Evolutionary conservation across 1,140 invertebrate species (phyloP), one percentile per base, ranked within the genome.

Genomic region (Stenopsyche tienmushanensis): DNA sequence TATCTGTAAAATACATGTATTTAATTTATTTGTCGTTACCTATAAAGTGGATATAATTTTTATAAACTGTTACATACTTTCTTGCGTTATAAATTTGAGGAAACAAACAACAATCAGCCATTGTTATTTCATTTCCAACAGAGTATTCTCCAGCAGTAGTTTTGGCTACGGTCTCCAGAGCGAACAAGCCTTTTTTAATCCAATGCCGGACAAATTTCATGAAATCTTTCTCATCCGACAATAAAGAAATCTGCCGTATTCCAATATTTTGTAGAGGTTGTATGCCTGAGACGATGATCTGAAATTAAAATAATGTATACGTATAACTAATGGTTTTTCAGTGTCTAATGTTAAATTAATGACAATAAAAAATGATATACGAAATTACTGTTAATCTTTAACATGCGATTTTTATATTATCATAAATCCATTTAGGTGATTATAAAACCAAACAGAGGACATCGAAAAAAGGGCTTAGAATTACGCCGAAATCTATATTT

Each of bases 181-280:
- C 89, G 82, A 81, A 85, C 72, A 97, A 89, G 57, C 95, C 90
- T 70, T 89, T 86, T 21, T 86, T 87, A 42, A 96, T 94, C 83
- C 90, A 95, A 78, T 92, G 89, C 71, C 91, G 86, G 21, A 88
- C 90, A 86, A 94, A 97, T 78, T 89, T 90, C 70, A 86, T 85
- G 68, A 86, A 87, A 73, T 87, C 89, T 72, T 90, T 85, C 72
- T 90, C 86, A 42, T 89, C 88, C 20, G 85, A 83, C 25, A 84
- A 83, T 39, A 90, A 85, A 64, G 87, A 83, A 0, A 89, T 85
- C 54, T 88, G 83, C 64, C 89, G 88, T 24, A 96, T 73, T 26
- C 96, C 91, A 42, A 86, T 80, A 81, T 99, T 99, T 78, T 99
- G 96, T 26, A 98, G 77, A 0, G 97, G 97, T 78, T 98, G 95